Conservation (phyloP, 2,888 invertebrate species). For the Habrosyne pyritoides region DNA sequence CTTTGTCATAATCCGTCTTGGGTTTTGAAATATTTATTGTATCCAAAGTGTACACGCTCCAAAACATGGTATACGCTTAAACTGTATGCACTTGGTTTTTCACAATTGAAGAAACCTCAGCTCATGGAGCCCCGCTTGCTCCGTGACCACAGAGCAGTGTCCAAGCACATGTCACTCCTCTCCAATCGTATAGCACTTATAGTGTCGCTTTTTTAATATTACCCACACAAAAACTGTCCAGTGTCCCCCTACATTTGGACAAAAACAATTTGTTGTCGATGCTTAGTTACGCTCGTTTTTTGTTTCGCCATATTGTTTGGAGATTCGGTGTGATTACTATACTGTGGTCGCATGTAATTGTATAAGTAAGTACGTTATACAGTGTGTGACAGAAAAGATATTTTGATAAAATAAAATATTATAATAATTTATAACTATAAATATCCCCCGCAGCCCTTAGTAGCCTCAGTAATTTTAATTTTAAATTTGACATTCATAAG, state of each 20-base stretch:
- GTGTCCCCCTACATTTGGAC: constrained; percentile 37
- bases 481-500: too few relatives aligned
- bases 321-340: constrained; percentile 16
- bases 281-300: constrained; percentile 43
- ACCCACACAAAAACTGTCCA: constrained; percentile 58
- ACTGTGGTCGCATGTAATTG: constrained; percentile 10
- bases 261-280: constrained; percentile 64
- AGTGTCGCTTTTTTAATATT: constrained; percentile 71
- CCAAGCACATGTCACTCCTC: constrained; percentile 61
- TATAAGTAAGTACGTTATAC: neutral
- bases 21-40: too few relatives aligned
- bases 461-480: too few relatives aligned
- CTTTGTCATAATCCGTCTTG: too few relatives aligned
- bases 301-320: constrained; percentile 35
- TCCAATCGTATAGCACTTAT: constrained; percentile 73
- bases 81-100: too few relatives aligned
- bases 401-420: neutral
- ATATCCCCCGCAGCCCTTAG: too few relatives aligned
- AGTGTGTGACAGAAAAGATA: neutral
- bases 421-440: too few relatives aligned
- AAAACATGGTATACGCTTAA: too few relatives aligned
- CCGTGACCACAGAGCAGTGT: constrained; percentile 45
- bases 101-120: too few relatives aligned
- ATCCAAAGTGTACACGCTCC: too few relatives aligned
- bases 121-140: constrained; percentile 21